These are phyloP conservation scores for Apogon hyalosoma DNA, from an alignment of 2,797 vertebrate species.

Conservation along the genomic window DNA sequence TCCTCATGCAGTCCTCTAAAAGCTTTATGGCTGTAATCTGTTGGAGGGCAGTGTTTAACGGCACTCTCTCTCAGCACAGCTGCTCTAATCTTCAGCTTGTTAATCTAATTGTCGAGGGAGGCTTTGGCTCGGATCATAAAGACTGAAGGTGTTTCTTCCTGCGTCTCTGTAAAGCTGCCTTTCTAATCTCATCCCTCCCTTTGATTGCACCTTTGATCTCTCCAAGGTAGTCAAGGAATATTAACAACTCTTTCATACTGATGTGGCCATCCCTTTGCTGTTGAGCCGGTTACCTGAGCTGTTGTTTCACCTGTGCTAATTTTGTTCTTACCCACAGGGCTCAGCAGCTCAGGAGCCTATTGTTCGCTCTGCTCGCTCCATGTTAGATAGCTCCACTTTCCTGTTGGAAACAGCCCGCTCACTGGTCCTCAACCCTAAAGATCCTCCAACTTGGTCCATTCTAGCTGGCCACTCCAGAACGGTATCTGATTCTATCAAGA, in stretches of 20 bases:
- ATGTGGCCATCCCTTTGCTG: conserved; percentile 28
- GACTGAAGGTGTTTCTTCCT: conserved; percentile 73
- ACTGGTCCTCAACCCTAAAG: conserved; percentile 96
- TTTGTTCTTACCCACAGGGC: conserved; percentile 83
- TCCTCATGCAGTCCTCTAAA: conserved; percentile 59
- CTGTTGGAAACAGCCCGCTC: conserved; percentile 95
- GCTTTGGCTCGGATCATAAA: conserved; percentile 72
- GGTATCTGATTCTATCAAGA: conserved; percentile 98
- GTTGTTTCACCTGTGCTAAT: conserved; percentile 49
- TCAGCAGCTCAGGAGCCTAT: conserved; percentile 96
- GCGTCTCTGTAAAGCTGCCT: conserved; percentile 69
- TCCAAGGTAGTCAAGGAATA: conserved; percentile 61
- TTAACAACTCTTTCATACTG: conserved; percentile 63
- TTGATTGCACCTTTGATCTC: conserved; percentile 75
- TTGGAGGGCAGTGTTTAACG: conserved; percentile 75
- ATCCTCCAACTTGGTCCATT: conserved; percentile 96
- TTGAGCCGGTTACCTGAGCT: conserved; percentile 38
- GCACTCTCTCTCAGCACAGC: conserved; percentile 66
- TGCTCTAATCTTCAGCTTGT: conserved; percentile 78
- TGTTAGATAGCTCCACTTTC: conserved; percentile 95
- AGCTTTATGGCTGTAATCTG: conserved; percentile 79
- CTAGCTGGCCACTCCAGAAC: conserved; percentile 96
- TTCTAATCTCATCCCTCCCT: conserved; percentile 71
- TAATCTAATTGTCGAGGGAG: conserved; percentile 79
- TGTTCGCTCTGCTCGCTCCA: conserved; percentile 92